phyloP scores from a whole-genome alignment of 2,797 vertebrate genomes.

The Acanthopagrus latus region DNA sequence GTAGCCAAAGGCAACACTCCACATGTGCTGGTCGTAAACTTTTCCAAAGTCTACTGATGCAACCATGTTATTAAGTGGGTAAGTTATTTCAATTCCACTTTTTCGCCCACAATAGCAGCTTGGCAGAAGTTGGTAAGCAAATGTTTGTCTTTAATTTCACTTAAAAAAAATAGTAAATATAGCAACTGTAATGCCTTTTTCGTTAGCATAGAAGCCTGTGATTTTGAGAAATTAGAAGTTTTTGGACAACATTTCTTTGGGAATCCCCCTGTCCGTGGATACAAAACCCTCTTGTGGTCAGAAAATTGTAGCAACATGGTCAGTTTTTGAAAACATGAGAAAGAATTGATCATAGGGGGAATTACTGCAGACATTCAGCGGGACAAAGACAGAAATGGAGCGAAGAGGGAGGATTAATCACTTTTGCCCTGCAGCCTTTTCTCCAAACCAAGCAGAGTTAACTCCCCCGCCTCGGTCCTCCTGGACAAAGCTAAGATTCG shows the following conservation, averaged over 20 bases:
- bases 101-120: constrained; percentile 45
- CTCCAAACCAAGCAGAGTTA: constrained; percentile 57
- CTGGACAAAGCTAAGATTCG: constrained; percentile 62
- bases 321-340: constrained; percentile 6
- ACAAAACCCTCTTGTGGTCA: neutral
- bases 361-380: constrained; percentile 29
- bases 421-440: constrained; percentile 60
- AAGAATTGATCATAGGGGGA: constrained; percentile 21
- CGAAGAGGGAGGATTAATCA: constrained; percentile 71
- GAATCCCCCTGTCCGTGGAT: neutral
- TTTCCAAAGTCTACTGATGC: constrained; percentile 39
- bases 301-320: constrained; percentile 4
- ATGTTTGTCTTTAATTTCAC: constrained; percentile 51
- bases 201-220: neutral
- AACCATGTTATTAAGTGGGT: constrained; percentile 54
- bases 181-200: neutral
- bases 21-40: constrained; percentile 55
- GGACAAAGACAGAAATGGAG: constrained; percentile 44
- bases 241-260: neutral
- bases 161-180: constrained; percentile 17
- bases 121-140: constrained; percentile 25
- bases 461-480: constrained; percentile 61
- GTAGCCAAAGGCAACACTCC: constrained; percentile 50
- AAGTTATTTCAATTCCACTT: constrained; percentile 49
- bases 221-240: neutral